These are phyloP conservation scores for Macrotis lagotis DNA, from an alignment of 2,113 vertebrate species.

Conservation along the genomic window DNA sequence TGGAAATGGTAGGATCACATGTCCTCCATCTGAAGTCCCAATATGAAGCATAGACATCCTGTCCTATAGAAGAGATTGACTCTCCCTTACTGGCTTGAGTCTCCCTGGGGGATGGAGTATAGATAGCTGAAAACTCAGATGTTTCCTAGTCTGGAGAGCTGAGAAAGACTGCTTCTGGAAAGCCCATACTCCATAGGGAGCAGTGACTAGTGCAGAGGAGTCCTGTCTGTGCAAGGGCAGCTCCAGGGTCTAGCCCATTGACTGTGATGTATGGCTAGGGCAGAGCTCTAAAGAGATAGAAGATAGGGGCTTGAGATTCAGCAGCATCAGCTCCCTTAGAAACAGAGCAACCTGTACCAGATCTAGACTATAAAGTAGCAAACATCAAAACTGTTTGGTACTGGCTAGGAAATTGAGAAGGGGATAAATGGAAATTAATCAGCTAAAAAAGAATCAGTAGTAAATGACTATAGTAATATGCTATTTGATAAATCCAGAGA, in stretches of 20 bases:
- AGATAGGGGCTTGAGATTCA: too few species aligned
- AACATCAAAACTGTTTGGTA: too few species aligned
- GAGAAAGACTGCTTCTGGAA: too few species aligned
- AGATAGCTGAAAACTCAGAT: neutral
- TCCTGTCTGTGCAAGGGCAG: neutral
- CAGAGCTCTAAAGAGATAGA: too few species aligned
- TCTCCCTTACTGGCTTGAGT: neutral
- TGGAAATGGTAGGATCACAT: neutral
- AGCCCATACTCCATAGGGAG: neutral
- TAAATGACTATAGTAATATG: too few species aligned
- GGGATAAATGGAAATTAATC: too few species aligned
- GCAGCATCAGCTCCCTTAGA: neutral
- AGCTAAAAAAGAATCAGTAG: too few species aligned
- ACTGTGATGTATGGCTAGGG: neutral
- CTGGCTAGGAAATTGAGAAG: too few species aligned
- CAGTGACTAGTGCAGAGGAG: neutral
- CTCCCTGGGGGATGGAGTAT: neutral
- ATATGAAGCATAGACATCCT: neutral
- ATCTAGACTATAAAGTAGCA: too few species aligned
- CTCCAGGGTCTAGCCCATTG: neutral
- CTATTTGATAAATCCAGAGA: too few species aligned
- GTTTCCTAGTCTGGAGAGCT: neutral
- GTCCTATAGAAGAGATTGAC: fast-evolving
- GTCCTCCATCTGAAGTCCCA: neutral
- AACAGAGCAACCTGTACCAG: neutral